Evolutionary conservation across 2,888 invertebrate genomes (phyloP).

Genomic region (Seira ritae): DNA sequence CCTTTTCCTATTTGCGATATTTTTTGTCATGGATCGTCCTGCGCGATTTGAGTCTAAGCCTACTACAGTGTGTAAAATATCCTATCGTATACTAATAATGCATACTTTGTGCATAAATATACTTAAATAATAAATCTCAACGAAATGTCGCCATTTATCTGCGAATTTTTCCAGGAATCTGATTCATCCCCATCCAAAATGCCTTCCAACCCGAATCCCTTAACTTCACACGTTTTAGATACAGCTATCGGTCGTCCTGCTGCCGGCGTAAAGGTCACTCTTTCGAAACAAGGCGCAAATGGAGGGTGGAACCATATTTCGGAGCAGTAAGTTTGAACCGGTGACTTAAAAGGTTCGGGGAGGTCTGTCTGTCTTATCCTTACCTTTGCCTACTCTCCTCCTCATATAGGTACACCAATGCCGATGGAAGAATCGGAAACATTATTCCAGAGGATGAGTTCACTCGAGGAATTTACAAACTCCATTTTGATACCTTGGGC

Average conservation of each 20-base stretch:
- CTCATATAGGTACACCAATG: constrained; percentile 75
- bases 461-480: constrained; percentile 83
- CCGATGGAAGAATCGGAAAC: constrained; percentile 82
- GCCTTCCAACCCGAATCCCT: constrained; percentile 75
- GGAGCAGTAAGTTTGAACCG: constrained; percentile 73
- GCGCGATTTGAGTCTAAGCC: constrained; percentile 17
- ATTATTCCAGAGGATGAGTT: constrained; percentile 81
- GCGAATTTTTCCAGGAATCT: neutral
- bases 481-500: constrained; percentile 84
- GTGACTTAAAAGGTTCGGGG: neutral
- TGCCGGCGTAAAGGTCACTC: constrained; percentile 81
- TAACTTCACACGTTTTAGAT: constrained; percentile 87
- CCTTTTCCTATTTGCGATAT: constrained; percentile 36
- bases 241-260: constrained; percentile 83
- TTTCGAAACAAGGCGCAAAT: constrained; percentile 76
- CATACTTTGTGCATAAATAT: neutral
- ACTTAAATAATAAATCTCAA: neutral
- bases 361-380: neutral
- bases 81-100: neutral
- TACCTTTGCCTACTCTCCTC: neutral
- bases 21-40: constrained; percentile 39
- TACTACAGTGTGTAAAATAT: neutral
- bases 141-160: neutral
- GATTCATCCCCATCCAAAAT: neutral
- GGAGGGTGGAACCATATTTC: constrained; percentile 82